These are phyloP conservation scores for Standfussiana lucernea DNA, from an alignment of 2,888 invertebrate species.

Conservation along the genomic window DNA sequence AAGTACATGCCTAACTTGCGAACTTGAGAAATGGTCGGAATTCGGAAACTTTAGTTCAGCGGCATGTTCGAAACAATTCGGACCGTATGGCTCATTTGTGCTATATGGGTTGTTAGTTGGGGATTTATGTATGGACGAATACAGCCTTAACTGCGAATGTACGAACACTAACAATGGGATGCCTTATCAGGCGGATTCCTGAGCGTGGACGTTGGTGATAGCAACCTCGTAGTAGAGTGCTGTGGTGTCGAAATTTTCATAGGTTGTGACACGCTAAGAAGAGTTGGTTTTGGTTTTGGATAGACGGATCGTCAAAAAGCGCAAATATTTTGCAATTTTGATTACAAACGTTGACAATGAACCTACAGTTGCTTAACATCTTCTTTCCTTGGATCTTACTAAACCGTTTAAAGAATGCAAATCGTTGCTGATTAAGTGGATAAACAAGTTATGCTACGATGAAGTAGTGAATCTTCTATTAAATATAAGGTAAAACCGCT, in stretches of 20 bases:
- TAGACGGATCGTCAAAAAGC: no score
- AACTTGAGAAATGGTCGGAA: slow-evolving; percentile 27
- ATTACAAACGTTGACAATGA: background rate
- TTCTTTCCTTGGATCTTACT: background rate
- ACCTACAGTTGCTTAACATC: background rate
- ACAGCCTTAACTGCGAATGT: background rate
- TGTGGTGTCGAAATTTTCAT: background rate
- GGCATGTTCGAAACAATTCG: slow-evolving; percentile 4
- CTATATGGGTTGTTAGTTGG: background rate
- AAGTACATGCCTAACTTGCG: slow-evolving; percentile 20
- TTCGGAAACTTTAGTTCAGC: slow-evolving; percentile 31
- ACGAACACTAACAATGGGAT: background rate
- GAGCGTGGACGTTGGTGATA: background rate
- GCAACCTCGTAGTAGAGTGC: no score
- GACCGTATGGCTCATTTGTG: background rate
- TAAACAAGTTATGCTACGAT: no score
- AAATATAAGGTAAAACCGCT: no score
- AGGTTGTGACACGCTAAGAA: background rate
- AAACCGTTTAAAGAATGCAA: no score
- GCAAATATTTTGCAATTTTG: background rate
- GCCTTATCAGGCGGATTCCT: no score
- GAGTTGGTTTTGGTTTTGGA: background rate
- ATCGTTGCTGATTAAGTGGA: no score
- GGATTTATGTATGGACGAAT: background rate
- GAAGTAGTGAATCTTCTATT: no score